Conservation (phyloP, 2,888 invertebrate genomes). For the Unio pictorum region DNA sequence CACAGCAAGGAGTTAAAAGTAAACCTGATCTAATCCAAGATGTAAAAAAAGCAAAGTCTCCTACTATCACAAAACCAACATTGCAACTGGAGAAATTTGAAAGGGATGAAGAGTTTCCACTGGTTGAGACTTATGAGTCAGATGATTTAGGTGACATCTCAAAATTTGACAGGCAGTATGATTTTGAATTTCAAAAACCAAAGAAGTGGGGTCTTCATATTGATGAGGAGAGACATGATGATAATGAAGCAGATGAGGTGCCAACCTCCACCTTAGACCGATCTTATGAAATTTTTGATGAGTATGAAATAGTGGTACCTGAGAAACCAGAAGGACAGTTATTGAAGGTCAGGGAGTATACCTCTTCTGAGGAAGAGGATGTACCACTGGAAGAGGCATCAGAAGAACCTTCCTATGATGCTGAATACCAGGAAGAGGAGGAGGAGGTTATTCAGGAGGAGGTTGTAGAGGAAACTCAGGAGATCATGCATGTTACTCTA, state of each 20-base stretch:
- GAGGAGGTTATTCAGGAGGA: conserved; percentile 20
- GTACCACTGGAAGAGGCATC: conserved; percentile 24
- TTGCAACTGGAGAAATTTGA: background rate
- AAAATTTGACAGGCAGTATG: too few species aligned
- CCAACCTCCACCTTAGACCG: conserved; percentile 10
- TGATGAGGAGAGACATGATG: conserved; percentile 1
- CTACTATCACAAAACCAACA: too few species aligned
- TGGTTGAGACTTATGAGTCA: background rate
- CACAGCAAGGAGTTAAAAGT: background rate
- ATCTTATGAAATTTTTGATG: conserved; percentile 9
- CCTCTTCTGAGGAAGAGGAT: conserved; percentile 28
- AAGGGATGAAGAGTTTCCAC: background rate
- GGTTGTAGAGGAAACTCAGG: conserved; percentile 53
- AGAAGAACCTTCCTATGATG: conserved; percentile 18
- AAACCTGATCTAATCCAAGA: background rate
- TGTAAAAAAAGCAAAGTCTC: background rate
- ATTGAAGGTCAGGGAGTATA: conserved; percentile 40
- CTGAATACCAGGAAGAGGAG: conserved; percentile 3
- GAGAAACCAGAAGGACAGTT: conserved; percentile 20
- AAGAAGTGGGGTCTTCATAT: conserved; percentile 2
- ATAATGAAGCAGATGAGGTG: conserved; percentile 12
- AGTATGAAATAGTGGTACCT: background rate
- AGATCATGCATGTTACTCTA: conserved; percentile 12
- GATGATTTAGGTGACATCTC: background rate
- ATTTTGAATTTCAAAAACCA: background rate